These are phyloP conservation scores for Pongo pygmaeus DNA, from an alignment of 2,113 vertebrate species.

Conservation along the genomic window DNA sequence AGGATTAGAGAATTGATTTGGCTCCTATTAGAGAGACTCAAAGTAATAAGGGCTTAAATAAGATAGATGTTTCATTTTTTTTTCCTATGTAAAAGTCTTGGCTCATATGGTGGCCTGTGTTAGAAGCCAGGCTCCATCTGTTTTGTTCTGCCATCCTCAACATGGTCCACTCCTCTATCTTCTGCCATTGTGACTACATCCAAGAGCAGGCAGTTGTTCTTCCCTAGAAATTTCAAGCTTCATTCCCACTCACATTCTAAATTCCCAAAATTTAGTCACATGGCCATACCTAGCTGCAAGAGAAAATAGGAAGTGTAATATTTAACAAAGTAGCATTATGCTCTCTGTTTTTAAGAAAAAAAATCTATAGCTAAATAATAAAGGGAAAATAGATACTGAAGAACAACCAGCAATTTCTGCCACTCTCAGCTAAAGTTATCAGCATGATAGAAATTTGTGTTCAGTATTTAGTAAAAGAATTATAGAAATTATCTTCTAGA, in stretches of 20 bases:
- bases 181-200: not conserved
- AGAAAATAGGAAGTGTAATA: not conserved
- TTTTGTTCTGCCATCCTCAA: not conserved
- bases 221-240: not conserved
- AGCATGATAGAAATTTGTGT: not conserved
- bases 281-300: not conserved
- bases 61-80: not conserved
- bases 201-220: not conserved
- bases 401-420: not conserved
- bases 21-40: not conserved
- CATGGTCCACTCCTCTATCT: not conserved
- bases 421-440: not conserved
- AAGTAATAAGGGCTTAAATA: not conserved
- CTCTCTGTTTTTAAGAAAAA: not conserved
- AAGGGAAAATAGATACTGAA: not conserved
- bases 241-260: not conserved
- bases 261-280: not conserved
- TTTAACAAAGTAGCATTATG: not conserved
- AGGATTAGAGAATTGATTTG: constrained; percentile 12
- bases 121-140: not conserved
- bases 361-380: not conserved
- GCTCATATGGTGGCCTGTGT: not conserved
- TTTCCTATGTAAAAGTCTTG: not conserved
- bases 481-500: not conserved
- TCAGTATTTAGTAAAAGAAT: not conserved